Base-by-base conservation (phyloP, 1,140 invertebrate species). In the Atta cephalotes region DNA sequence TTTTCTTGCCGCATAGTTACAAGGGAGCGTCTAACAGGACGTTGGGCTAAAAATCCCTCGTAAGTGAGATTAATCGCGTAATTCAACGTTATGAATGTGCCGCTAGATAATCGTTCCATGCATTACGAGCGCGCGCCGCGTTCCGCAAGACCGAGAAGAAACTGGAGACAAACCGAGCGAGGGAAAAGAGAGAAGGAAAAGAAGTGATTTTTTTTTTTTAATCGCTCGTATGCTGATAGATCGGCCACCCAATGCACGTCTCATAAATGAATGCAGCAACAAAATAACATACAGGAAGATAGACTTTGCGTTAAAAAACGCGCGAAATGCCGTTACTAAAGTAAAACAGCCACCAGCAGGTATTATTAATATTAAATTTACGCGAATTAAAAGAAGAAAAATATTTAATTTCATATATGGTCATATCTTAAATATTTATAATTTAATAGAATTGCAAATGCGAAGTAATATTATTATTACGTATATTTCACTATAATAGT, bases 241-340 rank as follows among this genome's bases (percentile, higher is more conserved):
- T 56, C 70, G 89, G n/a, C 82, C 88, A 91, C 60, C 74, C 82
- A 91, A 86, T 88, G 81, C 87, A 89, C 62, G 85, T 53, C 72
- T 2, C 6, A 82, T 87, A 84, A 65, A 53, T 45, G 35, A 45
- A 7, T 45, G 79, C 53, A 25, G 58, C 51, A 65, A 87, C 65
- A 71, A 71, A 89, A 76, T 58, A 87, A 79, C 86, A 68, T 35
- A 31, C 45, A 25, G 63, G 28, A 81, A 88, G 74, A 88, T 71
- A 66, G 39, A 49, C 25, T 70, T 21, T 3, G 45, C 49, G 58
- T 70, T 63, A 53, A 14, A 31, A 16, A 16, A 53, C 7, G 51
- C 18, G 63, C 68, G 68, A 28, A 78, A 85, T 53, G 60, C 12
- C 25, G 21, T 51, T 62, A 31, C 39, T 25, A 28, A 18, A 62